phyloP scores from a whole-genome alignment of 1,140 invertebrate genomes.

The Drosophila fuyamai region DNA sequence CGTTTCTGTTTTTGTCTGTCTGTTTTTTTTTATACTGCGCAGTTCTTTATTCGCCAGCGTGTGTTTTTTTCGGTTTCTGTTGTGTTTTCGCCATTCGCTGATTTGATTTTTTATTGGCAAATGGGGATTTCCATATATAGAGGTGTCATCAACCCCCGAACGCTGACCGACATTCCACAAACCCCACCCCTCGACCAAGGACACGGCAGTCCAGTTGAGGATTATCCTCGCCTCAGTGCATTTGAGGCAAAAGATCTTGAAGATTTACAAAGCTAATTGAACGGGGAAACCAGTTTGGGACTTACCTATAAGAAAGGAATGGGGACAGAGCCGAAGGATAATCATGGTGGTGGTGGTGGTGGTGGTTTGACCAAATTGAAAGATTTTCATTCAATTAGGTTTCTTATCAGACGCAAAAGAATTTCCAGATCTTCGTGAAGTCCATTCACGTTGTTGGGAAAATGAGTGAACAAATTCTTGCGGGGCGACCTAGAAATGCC shows the following conservation, averaged over 20 bases:
- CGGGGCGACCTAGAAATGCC: constrained; percentile 34
- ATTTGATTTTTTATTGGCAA: constrained; percentile 75
- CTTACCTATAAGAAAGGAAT: constrained; percentile 20
- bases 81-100: constrained; percentile 60
- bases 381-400: constrained; percentile 30
- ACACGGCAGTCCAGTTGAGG: constrained; percentile 5
- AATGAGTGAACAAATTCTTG: constrained; percentile 9
- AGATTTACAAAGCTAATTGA: constrained; percentile 17
- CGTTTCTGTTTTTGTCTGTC: constrained; percentile 24
- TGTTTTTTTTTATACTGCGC: constrained; percentile 65
- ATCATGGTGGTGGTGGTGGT: neutral
- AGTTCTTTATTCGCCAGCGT: constrained; percentile 55
- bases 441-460: constrained; percentile 30
- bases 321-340: neutral
- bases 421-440: constrained; percentile 32
- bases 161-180: constrained; percentile 32
- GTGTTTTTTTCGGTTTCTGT: constrained; percentile 59
- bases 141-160: constrained; percentile 56
- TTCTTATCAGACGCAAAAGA: constrained; percentile 48
- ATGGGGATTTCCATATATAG: constrained; percentile 14
- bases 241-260: constrained; percentile 12
- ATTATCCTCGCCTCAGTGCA: constrained; percentile 27
- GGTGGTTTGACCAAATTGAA: constrained; percentile 6
- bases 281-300: constrained; percentile 33
- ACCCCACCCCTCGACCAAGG: constrained; percentile 18